Conservation (phyloP, 1,140 invertebrate species). For the Thalassaphorura encarpata region DNA sequence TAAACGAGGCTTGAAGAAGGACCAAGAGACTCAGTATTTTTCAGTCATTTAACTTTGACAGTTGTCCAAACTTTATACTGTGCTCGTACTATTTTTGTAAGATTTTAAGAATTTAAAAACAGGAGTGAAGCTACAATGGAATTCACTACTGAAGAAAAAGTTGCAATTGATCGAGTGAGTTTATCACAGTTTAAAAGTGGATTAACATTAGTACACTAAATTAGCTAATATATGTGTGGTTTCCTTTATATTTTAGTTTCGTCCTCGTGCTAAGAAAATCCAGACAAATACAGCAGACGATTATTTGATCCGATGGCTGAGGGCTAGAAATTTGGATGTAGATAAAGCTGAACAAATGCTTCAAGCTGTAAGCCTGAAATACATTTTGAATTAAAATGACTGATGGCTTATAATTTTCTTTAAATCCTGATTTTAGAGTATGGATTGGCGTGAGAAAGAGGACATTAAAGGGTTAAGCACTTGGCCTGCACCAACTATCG, state of each 20-base stretch:
- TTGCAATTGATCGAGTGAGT: neutral
- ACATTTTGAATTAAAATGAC: neutral
- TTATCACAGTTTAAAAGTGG: neutral
- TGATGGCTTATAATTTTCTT: neutral
- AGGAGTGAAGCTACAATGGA: too few species aligned
- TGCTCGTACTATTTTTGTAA: too few species aligned
- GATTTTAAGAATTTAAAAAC: too few species aligned
- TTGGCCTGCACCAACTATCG: too few species aligned
- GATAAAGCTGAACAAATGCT: constrained; percentile 13
- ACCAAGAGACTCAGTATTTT: too few species aligned
- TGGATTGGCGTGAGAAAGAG: neutral
- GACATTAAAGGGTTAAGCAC: neutral
- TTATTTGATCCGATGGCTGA: constrained; percentile 7
- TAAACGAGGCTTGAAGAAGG: too few species aligned
- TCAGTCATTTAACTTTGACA: too few species aligned
- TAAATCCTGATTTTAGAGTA: neutral
- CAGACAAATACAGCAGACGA: neutral
- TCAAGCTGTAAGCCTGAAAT: neutral
- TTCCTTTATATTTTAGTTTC: constrained; percentile 1
- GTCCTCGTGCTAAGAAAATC: neutral
- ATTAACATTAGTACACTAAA: neutral
- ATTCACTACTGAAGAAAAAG: neutral
- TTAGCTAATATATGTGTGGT: neutral
- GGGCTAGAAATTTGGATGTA: constrained; percentile 14
- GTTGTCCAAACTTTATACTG: too few species aligned